Evolutionary conservation across 2,888 invertebrate species (phyloP).

Genomic region (Syrista parreyssii): DNA sequence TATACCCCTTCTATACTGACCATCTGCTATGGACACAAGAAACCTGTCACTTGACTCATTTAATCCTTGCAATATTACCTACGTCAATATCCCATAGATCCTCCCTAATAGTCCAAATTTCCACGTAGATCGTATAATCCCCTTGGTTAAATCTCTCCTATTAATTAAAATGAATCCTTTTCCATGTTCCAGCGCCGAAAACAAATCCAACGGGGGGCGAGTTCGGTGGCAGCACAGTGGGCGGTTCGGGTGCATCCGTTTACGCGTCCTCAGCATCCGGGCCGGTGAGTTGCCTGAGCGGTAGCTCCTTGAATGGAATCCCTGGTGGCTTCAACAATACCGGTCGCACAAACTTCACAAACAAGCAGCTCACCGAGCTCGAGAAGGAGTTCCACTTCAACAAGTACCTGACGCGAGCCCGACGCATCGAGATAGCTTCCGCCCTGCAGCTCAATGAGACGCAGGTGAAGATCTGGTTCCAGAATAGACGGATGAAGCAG

Average conservation of each 20-base stretch:
- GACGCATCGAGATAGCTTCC: constrained; percentile 97
- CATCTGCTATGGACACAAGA: constrained; percentile 56
- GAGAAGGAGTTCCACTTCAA: constrained; percentile 99
- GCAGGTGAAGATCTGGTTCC: constrained; percentile 98
- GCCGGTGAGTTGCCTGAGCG: constrained; percentile 44
- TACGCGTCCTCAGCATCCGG: constrained; percentile 37
- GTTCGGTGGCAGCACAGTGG: constrained; percentile 43
- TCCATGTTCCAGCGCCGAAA: constrained; percentile 55
- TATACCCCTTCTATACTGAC: constrained; percentile 35
- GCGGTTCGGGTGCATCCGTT: constrained; percentile 32
- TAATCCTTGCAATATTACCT: constrained; percentile 25
- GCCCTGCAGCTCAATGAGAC: constrained; percentile 97
- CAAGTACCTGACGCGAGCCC: constrained; percentile 96
- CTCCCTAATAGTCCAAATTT: not conserved
- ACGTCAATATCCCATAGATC: not conserved
- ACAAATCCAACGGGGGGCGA: constrained; percentile 48
- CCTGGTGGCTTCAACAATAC: constrained; percentile 76
- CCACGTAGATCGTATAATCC: not conserved
- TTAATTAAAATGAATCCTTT: not conserved
- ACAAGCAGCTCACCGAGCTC: constrained; percentile 98
- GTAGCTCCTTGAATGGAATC: constrained; percentile 45
- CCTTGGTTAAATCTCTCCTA: not conserved
- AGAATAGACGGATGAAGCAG: constrained; percentile 98
- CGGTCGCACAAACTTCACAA: constrained; percentile 98
- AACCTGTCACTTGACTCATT: constrained; percentile 42